These are phyloP conservation scores for Hyposoter dolosus DNA, from an alignment of 2,888 invertebrate genomes.

Conservation along the genomic window DNA sequence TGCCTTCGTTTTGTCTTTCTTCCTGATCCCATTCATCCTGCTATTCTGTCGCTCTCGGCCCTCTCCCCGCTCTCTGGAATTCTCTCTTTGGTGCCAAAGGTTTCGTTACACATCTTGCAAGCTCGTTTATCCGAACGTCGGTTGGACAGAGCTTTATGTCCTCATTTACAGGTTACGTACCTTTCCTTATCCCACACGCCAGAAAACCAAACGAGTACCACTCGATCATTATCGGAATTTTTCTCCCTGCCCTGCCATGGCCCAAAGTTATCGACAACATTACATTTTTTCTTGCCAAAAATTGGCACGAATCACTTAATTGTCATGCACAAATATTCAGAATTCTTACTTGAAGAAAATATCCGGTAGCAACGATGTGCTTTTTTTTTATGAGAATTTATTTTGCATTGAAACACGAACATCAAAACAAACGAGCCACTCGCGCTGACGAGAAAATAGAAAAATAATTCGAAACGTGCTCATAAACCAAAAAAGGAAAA, in stretches of 20 bases:
- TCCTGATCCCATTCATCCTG: background rate
- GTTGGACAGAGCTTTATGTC: constrained; percentile 48
- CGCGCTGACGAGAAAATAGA: background rate
- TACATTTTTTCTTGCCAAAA: too few relatives aligned
- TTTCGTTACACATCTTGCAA: constrained; percentile 5
- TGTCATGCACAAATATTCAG: too few relatives aligned
- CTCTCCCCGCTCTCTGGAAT: background rate
- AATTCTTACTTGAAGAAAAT: background rate
- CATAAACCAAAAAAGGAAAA: too few relatives aligned
- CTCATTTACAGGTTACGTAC: constrained; percentile 24
- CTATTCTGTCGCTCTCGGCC: background rate
- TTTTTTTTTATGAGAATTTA: too few relatives aligned
- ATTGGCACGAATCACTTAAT: too few relatives aligned
- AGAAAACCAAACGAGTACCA: too few relatives aligned
- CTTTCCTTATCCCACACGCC: too few relatives aligned
- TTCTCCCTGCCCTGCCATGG: too few relatives aligned
- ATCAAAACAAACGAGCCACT: background rate
- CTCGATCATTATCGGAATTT: too few relatives aligned
- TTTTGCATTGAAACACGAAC: too few relatives aligned
- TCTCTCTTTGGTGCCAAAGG: constrained; percentile 10
- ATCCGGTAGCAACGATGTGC: too few relatives aligned
- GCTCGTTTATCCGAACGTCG: constrained; percentile 23
- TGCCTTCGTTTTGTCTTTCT: background rate
- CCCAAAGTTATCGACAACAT: too few relatives aligned
- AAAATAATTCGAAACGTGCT: background rate